phyloP scores from a whole-genome alignment of 2,113 vertebrate species.

The Halichoerus grypus region DNA sequence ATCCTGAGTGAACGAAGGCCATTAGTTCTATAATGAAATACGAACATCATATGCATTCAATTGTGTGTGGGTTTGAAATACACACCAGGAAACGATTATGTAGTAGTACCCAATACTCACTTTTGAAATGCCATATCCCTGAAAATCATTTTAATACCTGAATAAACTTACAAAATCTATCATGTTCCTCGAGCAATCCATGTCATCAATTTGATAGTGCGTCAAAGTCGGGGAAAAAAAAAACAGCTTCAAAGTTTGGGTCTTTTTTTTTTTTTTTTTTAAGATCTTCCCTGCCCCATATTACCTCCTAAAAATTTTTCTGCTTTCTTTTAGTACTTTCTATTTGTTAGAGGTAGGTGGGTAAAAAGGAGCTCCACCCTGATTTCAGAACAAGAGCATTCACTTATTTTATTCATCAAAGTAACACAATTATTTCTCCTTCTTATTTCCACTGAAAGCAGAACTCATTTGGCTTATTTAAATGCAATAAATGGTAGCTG shows the following conservation, averaged over 20 bases:
- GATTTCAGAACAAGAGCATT: background rate
- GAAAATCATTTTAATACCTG: background rate
- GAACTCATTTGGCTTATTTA: background rate
- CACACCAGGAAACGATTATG: background rate
- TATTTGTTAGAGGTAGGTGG: background rate
- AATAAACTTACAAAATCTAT: background rate
- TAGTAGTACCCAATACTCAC: background rate
- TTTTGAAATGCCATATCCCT: background rate
- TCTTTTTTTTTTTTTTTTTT: background rate
- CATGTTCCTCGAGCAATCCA: background rate
- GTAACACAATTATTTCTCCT: background rate
- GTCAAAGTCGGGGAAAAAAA: background rate
- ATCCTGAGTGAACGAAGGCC: background rate
- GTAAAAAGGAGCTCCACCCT: background rate
- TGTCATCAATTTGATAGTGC: background rate
- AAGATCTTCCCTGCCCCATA: background rate
- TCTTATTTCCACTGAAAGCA: background rate
- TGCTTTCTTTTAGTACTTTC: background rate
- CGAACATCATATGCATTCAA: background rate
- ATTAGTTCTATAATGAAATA: constrained; percentile 61
- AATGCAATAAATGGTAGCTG: background rate
- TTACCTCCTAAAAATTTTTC: background rate
- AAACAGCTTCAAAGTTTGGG: background rate
- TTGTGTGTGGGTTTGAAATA: background rate
- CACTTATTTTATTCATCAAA: background rate